These are phyloP conservation scores for Gryllus longicercus DNA, from an alignment of 2,888 invertebrate species.

Conservation along the genomic window DNA sequence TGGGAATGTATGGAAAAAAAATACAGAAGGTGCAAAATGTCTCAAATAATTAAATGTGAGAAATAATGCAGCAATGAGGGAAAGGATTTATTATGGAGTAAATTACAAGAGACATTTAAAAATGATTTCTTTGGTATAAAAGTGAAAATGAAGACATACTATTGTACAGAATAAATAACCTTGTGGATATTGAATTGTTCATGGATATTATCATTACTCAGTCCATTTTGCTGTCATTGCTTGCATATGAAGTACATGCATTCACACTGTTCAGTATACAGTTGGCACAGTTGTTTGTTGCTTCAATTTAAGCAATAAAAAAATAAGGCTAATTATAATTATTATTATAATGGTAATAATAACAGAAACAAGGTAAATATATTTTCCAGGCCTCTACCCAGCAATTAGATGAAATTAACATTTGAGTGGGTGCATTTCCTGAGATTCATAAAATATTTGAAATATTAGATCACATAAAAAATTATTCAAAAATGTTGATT, in stretches of 20 bases:
- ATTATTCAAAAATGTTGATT: background rate
- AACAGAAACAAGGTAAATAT: background rate
- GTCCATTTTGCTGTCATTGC: background rate
- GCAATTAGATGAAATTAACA: background rate
- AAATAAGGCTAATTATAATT: background rate
- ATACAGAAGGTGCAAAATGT: no score
- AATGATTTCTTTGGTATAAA: background rate
- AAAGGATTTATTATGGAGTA: no score
- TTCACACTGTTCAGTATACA: background rate
- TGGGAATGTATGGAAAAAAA: no score
- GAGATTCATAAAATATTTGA: conserved; percentile 8
- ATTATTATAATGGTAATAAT: background rate
- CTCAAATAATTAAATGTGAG: no score
- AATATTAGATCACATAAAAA: background rate
- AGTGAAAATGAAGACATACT: background rate
- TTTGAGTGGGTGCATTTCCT: background rate
- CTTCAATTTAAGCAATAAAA: background rate
- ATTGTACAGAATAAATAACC: background rate
- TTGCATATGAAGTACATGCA: background rate
- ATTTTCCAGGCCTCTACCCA: conserved; percentile 6
- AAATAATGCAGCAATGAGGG: no score
- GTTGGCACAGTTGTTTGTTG: background rate
- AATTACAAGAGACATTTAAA: no score
- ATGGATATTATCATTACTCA: background rate
- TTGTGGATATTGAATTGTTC: background rate